Evolutionary conservation across 2,113 vertebrate species (phyloP).

Genomic region (Nycticebus coucang): DNA sequence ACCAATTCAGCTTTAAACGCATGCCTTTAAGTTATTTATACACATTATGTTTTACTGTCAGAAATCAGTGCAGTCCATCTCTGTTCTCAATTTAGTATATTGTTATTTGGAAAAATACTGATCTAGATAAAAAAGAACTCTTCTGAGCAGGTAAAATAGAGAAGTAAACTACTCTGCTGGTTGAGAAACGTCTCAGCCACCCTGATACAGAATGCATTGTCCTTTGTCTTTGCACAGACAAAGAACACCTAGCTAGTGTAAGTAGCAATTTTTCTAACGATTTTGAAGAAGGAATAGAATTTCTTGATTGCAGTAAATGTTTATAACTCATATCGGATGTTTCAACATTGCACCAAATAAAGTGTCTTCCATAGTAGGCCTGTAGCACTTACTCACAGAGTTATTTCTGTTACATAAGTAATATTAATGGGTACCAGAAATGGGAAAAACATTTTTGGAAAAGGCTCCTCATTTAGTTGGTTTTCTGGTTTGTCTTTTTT

Average conservation of each 20-base stretch:
- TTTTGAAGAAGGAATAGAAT: slow-evolving; percentile 41
- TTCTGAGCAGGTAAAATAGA: not conserved
- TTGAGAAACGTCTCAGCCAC: slow-evolving; percentile 21
- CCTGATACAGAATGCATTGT: slow-evolving; percentile 7
- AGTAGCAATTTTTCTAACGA: slow-evolving; percentile 57
- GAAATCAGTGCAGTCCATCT: slow-evolving; percentile 38
- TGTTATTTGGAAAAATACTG: slow-evolving; percentile 11
- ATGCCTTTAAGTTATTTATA: slow-evolving; percentile 10
- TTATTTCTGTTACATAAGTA: slow-evolving; percentile 53
- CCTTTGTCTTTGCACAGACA: slow-evolving; percentile 33
- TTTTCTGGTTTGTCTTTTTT: too few relatives aligned
- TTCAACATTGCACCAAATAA: slow-evolving; percentile 53
- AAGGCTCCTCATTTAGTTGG: not conserved
- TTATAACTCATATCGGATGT: slow-evolving; percentile 46
- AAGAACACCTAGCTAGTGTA: not conserved
- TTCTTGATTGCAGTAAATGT: slow-evolving; percentile 28
- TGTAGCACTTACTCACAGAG: not conserved
- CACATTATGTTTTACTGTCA: slow-evolving; percentile 49
- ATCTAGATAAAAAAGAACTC: slow-evolving; percentile 17
- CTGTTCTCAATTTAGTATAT: not conserved
- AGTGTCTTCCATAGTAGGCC: slow-evolving; percentile 40
- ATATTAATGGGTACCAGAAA: slow-evolving; percentile 11
- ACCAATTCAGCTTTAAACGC: not conserved
- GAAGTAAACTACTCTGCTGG: not conserved
- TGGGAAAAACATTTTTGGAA: slow-evolving; percentile 31